phyloP scores from a whole-genome alignment of 2,888 invertebrate species.

The Diaperis boleti region DNA sequence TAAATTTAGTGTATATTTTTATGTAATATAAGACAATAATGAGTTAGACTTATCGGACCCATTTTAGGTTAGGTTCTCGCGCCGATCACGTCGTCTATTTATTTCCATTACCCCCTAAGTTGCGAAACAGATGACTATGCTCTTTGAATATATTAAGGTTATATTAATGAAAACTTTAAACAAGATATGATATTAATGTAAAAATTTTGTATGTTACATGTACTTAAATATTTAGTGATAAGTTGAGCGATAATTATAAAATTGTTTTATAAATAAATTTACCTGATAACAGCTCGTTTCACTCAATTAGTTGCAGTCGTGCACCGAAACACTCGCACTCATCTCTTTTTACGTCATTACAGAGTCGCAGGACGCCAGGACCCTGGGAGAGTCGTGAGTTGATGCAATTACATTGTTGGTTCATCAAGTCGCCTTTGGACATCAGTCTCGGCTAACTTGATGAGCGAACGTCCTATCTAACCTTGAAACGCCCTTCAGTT shows the following conservation, averaged over 20 bases:
- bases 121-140: constrained; percentile 8
- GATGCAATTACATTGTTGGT: too few species aligned
- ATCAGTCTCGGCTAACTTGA: too few species aligned
- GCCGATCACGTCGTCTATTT: constrained; percentile 24
- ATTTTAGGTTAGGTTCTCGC: constrained; percentile 40
- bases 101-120: constrained; percentile 19
- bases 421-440: too few species aligned
- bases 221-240: constrained; percentile 62
- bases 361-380: constrained; percentile 50
- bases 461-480: too few species aligned
- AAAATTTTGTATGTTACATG: constrained; percentile 62
- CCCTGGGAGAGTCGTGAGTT: constrained; percentile 64
- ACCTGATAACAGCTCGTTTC: constrained; percentile 33
- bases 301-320: constrained; percentile 33
- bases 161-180: constrained; percentile 7
- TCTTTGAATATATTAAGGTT: constrained; percentile 34
- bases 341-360: constrained; percentile 42
- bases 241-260: constrained; percentile 61
- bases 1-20: constrained; percentile 44
- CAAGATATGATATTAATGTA: constrained; percentile 50
- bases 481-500: too few species aligned
- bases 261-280: constrained; percentile 66
- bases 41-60: constrained; percentile 47
- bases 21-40: constrained; percentile 55
- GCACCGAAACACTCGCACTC: neutral